phyloP scores from a whole-genome alignment of 2,888 invertebrate species.

The Chromoteleia sp. region DNA sequence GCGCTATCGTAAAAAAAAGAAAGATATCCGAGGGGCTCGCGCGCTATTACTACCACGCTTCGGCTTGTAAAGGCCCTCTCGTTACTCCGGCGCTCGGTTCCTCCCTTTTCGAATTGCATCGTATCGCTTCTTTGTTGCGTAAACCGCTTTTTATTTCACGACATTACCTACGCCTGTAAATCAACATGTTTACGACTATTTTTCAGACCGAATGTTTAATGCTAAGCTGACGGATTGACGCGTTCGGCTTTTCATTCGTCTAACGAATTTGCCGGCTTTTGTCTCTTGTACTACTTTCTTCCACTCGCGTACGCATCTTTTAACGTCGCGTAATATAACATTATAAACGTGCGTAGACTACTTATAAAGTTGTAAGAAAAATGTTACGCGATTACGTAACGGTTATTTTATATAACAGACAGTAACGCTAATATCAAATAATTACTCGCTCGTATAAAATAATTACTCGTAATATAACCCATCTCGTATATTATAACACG shows the following conservation, averaged over 20 bases:
- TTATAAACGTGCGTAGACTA: too few relatives aligned
- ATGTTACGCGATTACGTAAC: too few relatives aligned
- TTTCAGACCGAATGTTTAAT: constrained; percentile 36
- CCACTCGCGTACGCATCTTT: too few relatives aligned
- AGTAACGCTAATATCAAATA: too few relatives aligned
- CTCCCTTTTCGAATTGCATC: constrained; percentile 61
- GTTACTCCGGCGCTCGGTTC: constrained; percentile 40
- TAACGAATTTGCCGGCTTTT: too few relatives aligned
- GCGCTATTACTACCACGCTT: constrained; percentile 67
- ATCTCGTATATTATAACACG: too few relatives aligned
- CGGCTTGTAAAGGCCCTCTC: constrained; percentile 69
- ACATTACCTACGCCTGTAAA: constrained; percentile 54
- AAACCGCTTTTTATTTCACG: constrained; percentile 58
- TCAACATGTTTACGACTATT: constrained; percentile 61
- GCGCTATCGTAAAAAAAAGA: constrained; percentile 78
- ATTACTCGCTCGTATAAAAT: too few relatives aligned
- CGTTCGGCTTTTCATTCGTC: constrained; percentile 8
- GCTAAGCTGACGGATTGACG: constrained; percentile 34
- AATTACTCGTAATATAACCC: too few relatives aligned
- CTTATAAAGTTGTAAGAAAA: too few relatives aligned
- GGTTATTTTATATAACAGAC: too few relatives aligned
- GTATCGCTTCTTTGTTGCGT: constrained; percentile 58
- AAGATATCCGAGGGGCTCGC: constrained; percentile 71
- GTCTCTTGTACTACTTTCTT: too few relatives aligned
- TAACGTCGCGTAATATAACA: too few relatives aligned